phyloP scores from a whole-genome alignment of 2,888 invertebrate species.

The Plusia festucae region DNA sequence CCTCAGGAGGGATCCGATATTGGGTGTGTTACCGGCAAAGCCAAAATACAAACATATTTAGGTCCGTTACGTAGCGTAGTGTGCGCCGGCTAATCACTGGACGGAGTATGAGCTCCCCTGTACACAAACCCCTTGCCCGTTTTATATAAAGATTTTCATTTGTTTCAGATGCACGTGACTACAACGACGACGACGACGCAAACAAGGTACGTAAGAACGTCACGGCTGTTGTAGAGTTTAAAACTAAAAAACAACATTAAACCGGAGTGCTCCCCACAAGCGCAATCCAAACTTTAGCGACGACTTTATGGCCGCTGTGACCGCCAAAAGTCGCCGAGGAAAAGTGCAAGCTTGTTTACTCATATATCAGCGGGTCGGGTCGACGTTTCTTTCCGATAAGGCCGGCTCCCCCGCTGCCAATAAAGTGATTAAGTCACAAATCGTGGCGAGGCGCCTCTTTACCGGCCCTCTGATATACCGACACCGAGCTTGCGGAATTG shows the following conservation, averaged over 20 bases:
- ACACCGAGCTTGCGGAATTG: constrained; percentile 54
- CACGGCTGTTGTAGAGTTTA: constrained; percentile 59
- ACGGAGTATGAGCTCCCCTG: constrained; percentile 69
- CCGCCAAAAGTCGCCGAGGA: constrained; percentile 84
- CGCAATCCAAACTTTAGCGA: constrained; percentile 83
- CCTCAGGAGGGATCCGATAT: constrained; percentile 86
- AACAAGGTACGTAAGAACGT: constrained; percentile 79
- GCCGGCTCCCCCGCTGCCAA: constrained; percentile 85
- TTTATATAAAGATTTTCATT: constrained; percentile 59
- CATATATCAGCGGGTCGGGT: constrained; percentile 83
- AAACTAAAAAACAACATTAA: constrained; percentile 71
- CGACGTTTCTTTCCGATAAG: constrained; percentile 87
- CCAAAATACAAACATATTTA: constrained; percentile 89
- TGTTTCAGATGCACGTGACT: constrained; percentile 84
- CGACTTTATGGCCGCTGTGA: constrained; percentile 85
- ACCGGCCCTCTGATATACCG: constrained; percentile 67
- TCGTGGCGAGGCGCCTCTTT: constrained; percentile 77
- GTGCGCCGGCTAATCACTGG: constrained; percentile 85
- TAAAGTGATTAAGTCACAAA: constrained; percentile 90
- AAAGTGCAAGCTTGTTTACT: constrained; percentile 89
- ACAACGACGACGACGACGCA: constrained; percentile 74
- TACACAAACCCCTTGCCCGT: constrained; percentile 73
- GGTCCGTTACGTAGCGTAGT: constrained; percentile 81
- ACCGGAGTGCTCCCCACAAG: constrained; percentile 72
- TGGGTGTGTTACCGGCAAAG: constrained; percentile 84